Evolutionary conservation across 2,113 vertebrate genomes (phyloP).

Genomic region (Rhipidura dahli): DNA sequence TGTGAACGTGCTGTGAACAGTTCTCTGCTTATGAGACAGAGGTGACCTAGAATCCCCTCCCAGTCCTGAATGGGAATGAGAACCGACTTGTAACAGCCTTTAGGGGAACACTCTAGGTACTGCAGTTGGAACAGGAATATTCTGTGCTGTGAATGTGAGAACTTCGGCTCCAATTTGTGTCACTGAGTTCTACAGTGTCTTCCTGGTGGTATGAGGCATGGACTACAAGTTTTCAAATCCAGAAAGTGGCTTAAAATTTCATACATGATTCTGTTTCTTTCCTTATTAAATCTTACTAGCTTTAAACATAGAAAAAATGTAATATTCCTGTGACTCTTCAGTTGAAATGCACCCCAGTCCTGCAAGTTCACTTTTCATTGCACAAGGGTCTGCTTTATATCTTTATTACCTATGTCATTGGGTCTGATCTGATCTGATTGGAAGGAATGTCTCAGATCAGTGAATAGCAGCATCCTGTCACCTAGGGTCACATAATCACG

Average conservation of each 20-base stretch:
- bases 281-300: background rate
- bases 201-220: background rate
- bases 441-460: background rate
- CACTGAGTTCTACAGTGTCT: background rate
- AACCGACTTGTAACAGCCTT: background rate
- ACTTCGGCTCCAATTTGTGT: background rate
- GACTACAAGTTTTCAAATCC: background rate
- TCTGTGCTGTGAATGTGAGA: background rate
- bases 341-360: background rate
- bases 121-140: background rate
- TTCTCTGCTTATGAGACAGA: background rate
- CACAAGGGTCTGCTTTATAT: background rate
- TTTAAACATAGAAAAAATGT: background rate
- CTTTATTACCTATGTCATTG: background rate
- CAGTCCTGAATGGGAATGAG: background rate
- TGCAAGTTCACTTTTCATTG: background rate
- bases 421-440: background rate
- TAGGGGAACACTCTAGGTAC: background rate
- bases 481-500: background rate
- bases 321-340: background rate
- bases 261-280: background rate
- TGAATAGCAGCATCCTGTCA: background rate
- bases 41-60: constrained; percentile 13
- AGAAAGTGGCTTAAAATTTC: background rate
- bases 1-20: background rate